phyloP scores from a whole-genome alignment of 2,888 invertebrate species.

The Ormyrus rosae region DNA sequence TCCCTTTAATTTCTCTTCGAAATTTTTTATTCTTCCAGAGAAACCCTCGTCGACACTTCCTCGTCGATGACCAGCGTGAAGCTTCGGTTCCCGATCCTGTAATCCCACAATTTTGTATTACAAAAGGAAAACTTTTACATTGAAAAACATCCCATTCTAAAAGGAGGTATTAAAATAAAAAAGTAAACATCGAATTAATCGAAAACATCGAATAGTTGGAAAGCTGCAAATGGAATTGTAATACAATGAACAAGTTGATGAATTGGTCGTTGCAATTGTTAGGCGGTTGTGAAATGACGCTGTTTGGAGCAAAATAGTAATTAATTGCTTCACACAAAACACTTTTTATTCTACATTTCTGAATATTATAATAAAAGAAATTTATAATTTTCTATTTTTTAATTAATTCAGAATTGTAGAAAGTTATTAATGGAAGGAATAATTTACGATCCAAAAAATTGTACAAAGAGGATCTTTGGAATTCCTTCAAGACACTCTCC shows the following conservation, averaged over 20 bases:
- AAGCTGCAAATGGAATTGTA: constrained; percentile 29
- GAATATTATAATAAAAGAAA: too few relatives aligned
- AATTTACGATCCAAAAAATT: too few relatives aligned
- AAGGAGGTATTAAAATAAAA: background rate
- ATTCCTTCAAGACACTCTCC: too few relatives aligned
- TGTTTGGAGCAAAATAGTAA: background rate
- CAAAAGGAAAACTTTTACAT: background rate
- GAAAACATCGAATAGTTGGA: constrained; percentile 46
- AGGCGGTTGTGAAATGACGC: background rate
- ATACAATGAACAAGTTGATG: constrained; percentile 23
- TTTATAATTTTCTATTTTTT: too few relatives aligned
- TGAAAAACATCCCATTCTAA: background rate
- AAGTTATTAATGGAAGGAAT: too few relatives aligned
- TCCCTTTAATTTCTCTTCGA: constrained; percentile 87
- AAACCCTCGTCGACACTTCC: constrained; percentile 78
- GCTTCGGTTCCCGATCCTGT: constrained; percentile 76
- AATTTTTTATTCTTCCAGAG: constrained; percentile 81
- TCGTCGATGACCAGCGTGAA: constrained; percentile 72
- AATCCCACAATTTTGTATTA: constrained; percentile 27
- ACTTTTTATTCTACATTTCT: too few relatives aligned
- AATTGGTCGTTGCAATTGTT: constrained; percentile 13
- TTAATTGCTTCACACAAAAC: constrained; percentile 8
- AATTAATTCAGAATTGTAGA: too few relatives aligned
- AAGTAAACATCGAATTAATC: constrained; percentile 32
- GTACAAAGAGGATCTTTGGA: too few relatives aligned